phyloP scores from a whole-genome alignment of 2,113 vertebrate species.

The Leptobrachium leishanense region DNA sequence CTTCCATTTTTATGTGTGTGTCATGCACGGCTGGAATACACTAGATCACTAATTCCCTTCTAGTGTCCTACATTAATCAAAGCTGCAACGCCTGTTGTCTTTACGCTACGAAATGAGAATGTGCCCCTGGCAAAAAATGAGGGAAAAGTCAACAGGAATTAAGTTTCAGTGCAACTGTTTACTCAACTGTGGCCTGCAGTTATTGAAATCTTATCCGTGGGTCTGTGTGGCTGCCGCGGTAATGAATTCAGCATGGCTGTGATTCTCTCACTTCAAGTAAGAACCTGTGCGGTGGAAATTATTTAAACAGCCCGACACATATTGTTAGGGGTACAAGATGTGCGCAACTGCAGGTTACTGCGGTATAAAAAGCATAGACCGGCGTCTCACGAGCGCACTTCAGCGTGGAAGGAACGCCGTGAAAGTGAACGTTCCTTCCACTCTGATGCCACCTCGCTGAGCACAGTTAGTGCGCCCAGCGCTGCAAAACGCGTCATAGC shows the following conservation, averaged over 20 bases:
- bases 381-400: too few relatives aligned
- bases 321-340: slow-evolving; percentile 18
- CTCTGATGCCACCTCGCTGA: too few relatives aligned
- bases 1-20: slow-evolving; percentile 60
- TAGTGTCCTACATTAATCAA: slow-evolving; percentile 89
- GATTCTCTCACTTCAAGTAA: slow-evolving; percentile 82
- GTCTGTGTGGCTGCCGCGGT: slow-evolving; percentile 96
- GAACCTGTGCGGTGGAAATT: slow-evolving; percentile 70
- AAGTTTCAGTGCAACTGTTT: slow-evolving; percentile 99
- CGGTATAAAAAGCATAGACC: too few relatives aligned
- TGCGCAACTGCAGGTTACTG: background rate
- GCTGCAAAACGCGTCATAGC: too few relatives aligned
- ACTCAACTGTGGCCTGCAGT: slow-evolving; percentile 99
- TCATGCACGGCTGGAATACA: slow-evolving; percentile 70
- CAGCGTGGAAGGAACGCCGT: too few relatives aligned
- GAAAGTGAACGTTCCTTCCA: too few relatives aligned
- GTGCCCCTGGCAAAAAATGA: slow-evolving; percentile 91
- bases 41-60: slow-evolving; percentile 71
- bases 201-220: slow-evolving; percentile 99
- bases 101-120: slow-evolving; percentile 88
- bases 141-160: slow-evolving; percentile 99
- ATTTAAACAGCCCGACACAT: slow-evolving; percentile 61
- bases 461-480: too few relatives aligned
- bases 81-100: slow-evolving; percentile 92
- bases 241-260: slow-evolving; percentile 97